Percentiles rank a stretch among this genome's conserved stretches.
Conservation (phyloP, 2,888 invertebrate genomes). For the Fragum whitleyi region DNA sequence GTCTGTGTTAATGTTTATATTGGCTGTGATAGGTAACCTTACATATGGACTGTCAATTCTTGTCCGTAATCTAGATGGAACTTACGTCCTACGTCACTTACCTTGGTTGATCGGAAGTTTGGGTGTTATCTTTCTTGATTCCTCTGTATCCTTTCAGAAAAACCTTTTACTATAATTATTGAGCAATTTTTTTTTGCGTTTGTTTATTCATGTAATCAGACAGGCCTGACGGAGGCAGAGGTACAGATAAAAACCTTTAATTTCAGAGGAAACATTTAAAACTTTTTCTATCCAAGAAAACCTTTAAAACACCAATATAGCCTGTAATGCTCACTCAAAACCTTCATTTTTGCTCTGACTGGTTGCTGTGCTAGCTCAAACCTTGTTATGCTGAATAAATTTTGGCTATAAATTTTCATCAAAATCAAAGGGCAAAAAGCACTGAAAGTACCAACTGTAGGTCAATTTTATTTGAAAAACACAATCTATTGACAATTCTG, state of each 20-base stretch:
- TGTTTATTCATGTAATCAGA: neutral
- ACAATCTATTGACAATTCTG: no score
- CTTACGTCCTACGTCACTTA: slow-evolving; percentile 81
- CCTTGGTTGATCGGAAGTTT: slow-evolving; percentile 86
- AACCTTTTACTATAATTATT: neutral
- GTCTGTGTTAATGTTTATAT: slow-evolving; percentile 78
- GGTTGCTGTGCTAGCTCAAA: no score
- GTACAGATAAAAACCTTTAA: neutral
- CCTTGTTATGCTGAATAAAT: no score
- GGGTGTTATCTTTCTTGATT: slow-evolving; percentile 85
- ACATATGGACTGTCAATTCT: slow-evolving; percentile 85
- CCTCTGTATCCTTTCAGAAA: slow-evolving; percentile 81
- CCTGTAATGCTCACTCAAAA: no score
- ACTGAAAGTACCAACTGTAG: no score
- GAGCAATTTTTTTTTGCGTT: neutral
- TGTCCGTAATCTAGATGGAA: slow-evolving; percentile 68
- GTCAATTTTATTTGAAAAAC: no score
- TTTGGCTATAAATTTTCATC: no score
- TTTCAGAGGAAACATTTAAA: no score
- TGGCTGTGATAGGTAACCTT: slow-evolving; percentile 81
- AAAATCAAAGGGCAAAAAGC: no score
- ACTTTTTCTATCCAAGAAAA: no score
- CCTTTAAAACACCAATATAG: no score
- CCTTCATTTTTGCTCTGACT: no score
- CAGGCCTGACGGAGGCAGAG: neutral